phyloP scores from a whole-genome alignment of 2,888 invertebrate species.

The Lithophane socia region DNA sequence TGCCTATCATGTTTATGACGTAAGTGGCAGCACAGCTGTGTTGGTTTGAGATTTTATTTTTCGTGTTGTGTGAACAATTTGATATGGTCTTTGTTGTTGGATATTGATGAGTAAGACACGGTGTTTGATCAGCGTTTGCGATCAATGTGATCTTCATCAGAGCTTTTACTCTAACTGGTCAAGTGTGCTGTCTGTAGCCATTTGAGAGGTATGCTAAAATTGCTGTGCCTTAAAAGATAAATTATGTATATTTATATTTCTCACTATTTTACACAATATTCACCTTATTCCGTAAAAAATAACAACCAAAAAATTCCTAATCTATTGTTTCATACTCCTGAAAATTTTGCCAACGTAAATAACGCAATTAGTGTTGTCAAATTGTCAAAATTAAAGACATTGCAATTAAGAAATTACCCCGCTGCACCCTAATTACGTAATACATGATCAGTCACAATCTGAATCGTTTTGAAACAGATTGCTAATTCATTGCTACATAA shows the following conservation, averaged over 20 bases:
- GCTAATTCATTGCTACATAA: too few relatives aligned
- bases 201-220: not conserved
- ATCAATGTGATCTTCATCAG: not conserved
- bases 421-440: not conserved
- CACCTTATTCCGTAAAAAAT: too few relatives aligned
- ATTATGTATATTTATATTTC: too few relatives aligned
- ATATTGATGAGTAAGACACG: constrained; percentile 6
- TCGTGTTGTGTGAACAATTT: constrained; percentile 3
- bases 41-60: constrained; percentile 15
- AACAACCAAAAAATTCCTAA: not conserved
- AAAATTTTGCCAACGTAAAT: too few relatives aligned
- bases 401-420: not conserved
- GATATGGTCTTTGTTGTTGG: constrained; percentile 23
- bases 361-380: not conserved
- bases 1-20: constrained; percentile 29
- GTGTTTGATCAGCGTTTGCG: not conserved
- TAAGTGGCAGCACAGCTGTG: not conserved
- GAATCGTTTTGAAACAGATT: too few relatives aligned
- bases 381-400: not conserved
- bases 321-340: too few relatives aligned
- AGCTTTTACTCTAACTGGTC: not conserved
- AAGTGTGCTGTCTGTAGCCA: not conserved
- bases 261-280: too few relatives aligned
- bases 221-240: not conserved
- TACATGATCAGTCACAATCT: too few relatives aligned